Evolutionary conservation across 2,113 vertebrate genomes (phyloP).

Genomic region (Rhegmatorhina hoffmannsi): DNA sequence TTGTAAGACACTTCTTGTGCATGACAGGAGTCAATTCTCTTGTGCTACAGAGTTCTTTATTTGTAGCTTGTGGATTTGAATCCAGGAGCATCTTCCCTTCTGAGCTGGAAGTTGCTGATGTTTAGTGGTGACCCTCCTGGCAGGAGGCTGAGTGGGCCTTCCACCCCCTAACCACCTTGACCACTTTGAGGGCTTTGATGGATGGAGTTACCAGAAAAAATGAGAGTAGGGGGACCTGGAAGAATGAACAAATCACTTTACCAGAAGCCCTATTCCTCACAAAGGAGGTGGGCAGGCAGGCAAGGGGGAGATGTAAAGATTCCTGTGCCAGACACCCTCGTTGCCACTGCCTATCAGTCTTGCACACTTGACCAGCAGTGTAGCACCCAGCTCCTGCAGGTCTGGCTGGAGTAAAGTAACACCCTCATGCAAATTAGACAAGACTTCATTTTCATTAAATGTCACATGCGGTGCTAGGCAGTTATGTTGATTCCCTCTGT

Average conservation of each 20-base stretch:
- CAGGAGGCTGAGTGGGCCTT: neutral
- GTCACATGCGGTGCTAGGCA: neutral
- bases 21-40: neutral
- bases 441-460: slow-evolving; percentile 22
- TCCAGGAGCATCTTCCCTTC: neutral
- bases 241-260: neutral
- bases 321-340: neutral
- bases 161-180: accelerated
- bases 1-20: neutral
- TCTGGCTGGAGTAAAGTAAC: neutral
- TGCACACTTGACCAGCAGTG: neutral
- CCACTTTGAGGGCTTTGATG: accelerated
- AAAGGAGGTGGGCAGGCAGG: neutral
- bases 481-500: neutral
- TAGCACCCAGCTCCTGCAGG: neutral
- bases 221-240: neutral
- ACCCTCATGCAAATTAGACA: slow-evolving; percentile 3
- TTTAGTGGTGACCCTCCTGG: neutral
- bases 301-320: neutral
- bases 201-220: neutral
- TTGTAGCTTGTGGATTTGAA: neutral
- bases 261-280: neutral
- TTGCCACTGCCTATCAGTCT: neutral
- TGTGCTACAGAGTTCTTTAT: neutral
- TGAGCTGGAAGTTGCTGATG: neutral